Base-by-base conservation (phyloP, 2,797 vertebrate species). In the Hybognathus amarus region DNA sequence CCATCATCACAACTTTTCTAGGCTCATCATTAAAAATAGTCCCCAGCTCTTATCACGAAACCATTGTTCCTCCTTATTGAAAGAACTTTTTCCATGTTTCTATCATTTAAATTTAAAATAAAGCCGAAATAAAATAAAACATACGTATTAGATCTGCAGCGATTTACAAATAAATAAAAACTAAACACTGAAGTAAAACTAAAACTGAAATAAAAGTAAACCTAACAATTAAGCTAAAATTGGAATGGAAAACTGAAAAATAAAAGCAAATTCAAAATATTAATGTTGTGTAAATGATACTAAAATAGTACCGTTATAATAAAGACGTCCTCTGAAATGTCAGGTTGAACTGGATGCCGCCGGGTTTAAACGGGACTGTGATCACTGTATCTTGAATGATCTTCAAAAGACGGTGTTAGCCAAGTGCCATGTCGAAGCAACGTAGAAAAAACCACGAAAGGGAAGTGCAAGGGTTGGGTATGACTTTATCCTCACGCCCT, bases 401-500 rank as follows among this genome's bases (percentile, higher is more conserved):
- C 54, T 42, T 76, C 24, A 52, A 38, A 36, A 40, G 7, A 17
- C 20, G 40, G 20, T 50, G 69, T 64, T 36, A 42, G 68, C 36
- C 8, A 4, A 45, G 40, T 63, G 8, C 36, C 52, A 17, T 45
- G 40, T 30, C 4, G 5, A 47, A 81, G 42, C 18, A 61, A 73
- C 24, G 47, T 9, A 5, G 7, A 73, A 18, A 52, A 76, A 71
- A 75, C 5, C 76, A 66, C 64, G 12, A 24, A 33, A 52, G 12
- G 56, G 66, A 67, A 79, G 59, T 59, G 24, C 38, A 45, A 67
- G 69, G 50, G 59, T 13, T n/a, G 40, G n/a, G 42, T 64, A 78
- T 78, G 36, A 70, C 67, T 85, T 54, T 77, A 61, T 68, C 50
- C 52, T 79, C 40, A 38, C 27, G 12, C 36, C 59, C 61, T 82